phyloP scores from a whole-genome alignment of 2,888 invertebrate genomes.

The Acleris holmiana region DNA sequence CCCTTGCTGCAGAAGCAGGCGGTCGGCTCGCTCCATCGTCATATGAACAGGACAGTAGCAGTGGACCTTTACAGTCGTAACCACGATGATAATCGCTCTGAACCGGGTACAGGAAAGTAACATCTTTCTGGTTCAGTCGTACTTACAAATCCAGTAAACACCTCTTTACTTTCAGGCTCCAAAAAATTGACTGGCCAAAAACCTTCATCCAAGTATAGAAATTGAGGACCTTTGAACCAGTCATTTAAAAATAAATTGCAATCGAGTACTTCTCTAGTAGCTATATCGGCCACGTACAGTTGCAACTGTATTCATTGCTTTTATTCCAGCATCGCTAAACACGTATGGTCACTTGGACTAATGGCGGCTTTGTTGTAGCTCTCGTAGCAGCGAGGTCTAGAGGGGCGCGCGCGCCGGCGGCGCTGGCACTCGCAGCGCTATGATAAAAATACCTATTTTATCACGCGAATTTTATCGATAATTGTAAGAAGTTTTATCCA shows the following conservation, averaged over 20 bases:
- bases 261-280: slow-evolving; percentile 5
- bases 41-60: slow-evolving; percentile 25
- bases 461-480: too few species aligned
- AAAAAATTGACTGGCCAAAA: slow-evolving; percentile 7
- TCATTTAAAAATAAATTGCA: not conserved
- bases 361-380: too few species aligned
- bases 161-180: not conserved
- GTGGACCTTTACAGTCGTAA: slow-evolving; percentile 25
- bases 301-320: too few species aligned
- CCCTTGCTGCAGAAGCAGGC: too few species aligned
- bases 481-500: too few species aligned
- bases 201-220: not conserved
- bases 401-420: too few species aligned
- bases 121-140: not conserved
- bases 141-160: not conserved
- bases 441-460: too few species aligned
- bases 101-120: slow-evolving; percentile 34
- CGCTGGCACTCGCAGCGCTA: too few species aligned
- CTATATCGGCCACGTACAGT: slow-evolving; percentile 1
- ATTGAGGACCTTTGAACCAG: not conserved
- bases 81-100: slow-evolving; percentile 17
- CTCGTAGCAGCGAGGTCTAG: too few species aligned
- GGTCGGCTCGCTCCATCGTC: too few species aligned
- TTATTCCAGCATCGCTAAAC: too few species aligned
- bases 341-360: too few species aligned